These are phyloP conservation scores for Acleris sparsana DNA, from an alignment of 2,888 invertebrate species.

Conservation along the genomic window DNA sequence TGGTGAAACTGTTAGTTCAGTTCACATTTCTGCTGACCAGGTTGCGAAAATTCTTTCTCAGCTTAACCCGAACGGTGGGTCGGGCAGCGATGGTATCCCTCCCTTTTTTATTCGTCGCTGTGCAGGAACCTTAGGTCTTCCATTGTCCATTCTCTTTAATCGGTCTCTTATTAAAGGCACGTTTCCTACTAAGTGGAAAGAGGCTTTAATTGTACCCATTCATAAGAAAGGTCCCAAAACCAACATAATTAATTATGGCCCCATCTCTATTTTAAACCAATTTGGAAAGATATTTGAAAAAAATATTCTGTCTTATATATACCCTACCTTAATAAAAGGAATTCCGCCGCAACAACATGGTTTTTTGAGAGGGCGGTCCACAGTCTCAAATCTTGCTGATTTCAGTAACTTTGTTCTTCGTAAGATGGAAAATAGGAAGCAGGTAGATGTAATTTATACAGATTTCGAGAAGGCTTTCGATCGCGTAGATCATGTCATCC, in stretches of 20 bases:
- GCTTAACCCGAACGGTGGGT: conserved; percentile 4
- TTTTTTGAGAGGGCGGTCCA: conserved; percentile 10
- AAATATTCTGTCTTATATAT: neutral
- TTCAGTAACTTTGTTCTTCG: conserved; percentile 8
- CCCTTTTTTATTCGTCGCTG: conserved; percentile 8
- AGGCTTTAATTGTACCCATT: conserved; percentile 7
- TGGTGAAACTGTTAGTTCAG: neutral
- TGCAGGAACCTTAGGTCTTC: neutral
- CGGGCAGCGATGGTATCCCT: conserved; percentile 7
- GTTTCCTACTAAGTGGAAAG: conserved; percentile 9
- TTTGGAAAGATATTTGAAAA: conserved; percentile 8
- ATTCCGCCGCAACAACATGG: conserved; percentile 17
- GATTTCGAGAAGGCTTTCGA: conserved; percentile 36
- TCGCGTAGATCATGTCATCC: conserved; percentile 35
- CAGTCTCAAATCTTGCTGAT: conserved; percentile 9
- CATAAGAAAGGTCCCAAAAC: conserved; percentile 2
- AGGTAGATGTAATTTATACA: conserved; percentile 38
- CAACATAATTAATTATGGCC: neutral
- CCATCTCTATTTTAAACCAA: conserved; percentile 1
- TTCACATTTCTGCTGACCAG: neutral
- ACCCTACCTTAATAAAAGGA: neutral
- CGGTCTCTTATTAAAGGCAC: neutral
- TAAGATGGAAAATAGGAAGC: conserved; percentile 27
- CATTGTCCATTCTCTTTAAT: conserved; percentile 4
- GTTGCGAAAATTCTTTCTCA: neutral